Percentiles rank a stretch among this genome's conserved stretches.
phyloP scores from a whole-genome alignment of 2,797 vertebrate genomes.

The Adrianichthys oophorus region DNA sequence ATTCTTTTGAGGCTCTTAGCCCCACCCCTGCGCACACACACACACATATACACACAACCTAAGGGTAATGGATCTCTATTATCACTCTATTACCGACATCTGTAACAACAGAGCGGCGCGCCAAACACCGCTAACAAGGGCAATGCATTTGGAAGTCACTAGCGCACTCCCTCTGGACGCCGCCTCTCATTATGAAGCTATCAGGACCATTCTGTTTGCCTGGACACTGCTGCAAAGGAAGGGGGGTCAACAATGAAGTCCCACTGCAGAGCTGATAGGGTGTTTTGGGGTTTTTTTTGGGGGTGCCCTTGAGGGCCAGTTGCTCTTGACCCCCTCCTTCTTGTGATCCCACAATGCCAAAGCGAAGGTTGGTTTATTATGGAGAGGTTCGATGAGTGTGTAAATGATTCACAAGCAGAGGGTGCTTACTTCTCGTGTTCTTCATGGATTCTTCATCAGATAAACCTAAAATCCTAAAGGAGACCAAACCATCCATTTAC shows the following conservation, averaged over 20 bases:
- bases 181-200: constrained; percentile 73
- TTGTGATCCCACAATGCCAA: constrained; percentile 59
- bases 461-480: constrained; percentile 66
- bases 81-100: constrained; percentile 79
- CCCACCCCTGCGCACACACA: constrained; percentile 34
- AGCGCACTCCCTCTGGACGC: constrained; percentile 71
- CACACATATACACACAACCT: constrained; percentile 55
- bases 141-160: constrained; percentile 81
- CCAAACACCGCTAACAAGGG: constrained; percentile 80
- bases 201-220: constrained; percentile 74
- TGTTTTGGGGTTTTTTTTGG: constrained; percentile 4
- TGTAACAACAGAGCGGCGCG: constrained; percentile 73
- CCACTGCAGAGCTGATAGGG: constrained; percentile 43
- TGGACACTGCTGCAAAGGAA: constrained; percentile 46
- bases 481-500: constrained; percentile 23
- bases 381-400: constrained; percentile 54
- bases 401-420: constrained; percentile 68
- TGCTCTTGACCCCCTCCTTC: constrained; percentile 65
- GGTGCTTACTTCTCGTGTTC: constrained; percentile 60
- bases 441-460: constrained; percentile 67
- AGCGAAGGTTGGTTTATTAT: constrained; percentile 66
- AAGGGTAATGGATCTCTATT: constrained; percentile 81
- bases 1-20: constrained; percentile 65
- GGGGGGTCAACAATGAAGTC: constrained; percentile 75
- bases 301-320: constrained; percentile 64